Evolutionary conservation across 1,140 invertebrate species (phyloP).

Genomic region (Augochlora pura): DNA sequence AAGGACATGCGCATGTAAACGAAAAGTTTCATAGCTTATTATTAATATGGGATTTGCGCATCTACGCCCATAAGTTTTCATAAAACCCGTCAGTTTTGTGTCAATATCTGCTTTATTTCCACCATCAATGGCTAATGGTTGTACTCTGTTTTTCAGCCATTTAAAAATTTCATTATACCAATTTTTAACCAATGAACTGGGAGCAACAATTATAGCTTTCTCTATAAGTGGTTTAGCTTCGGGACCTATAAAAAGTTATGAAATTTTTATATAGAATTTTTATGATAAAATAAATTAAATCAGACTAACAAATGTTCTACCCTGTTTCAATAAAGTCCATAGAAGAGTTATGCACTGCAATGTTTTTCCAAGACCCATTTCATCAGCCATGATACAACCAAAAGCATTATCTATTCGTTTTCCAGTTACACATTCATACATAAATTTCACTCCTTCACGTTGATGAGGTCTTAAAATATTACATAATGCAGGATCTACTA

Average conservation of each 20-base stretch:
- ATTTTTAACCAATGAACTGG: constrained; percentile 98
- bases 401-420: constrained; percentile 91
- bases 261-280: not conserved
- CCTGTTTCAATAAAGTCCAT: constrained; percentile 96
- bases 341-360: constrained; percentile 98
- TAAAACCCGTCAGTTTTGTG: constrained; percentile 88
- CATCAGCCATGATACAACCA: constrained; percentile 99
- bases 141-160: constrained; percentile 94
- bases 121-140: constrained; percentile 94
- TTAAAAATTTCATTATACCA: constrained; percentile 99
- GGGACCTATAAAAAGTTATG: constrained; percentile 79
- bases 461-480: constrained; percentile 98
- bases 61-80: constrained; percentile 83
- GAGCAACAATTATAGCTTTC: constrained; percentile 97
- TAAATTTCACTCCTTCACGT: constrained; percentile 99
- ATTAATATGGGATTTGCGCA: constrained; percentile 95
- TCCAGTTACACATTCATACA: constrained; percentile 99
- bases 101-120: constrained; percentile 95
- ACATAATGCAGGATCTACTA: constrained; percentile 94
- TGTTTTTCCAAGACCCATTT: constrained; percentile 98
- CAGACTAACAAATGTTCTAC: constrained; percentile 47
- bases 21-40: constrained; percentile 99
- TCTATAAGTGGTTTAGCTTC: constrained; percentile 92
- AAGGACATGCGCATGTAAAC: constrained; percentile 93
- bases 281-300: constrained; percentile 6